Conservation (phyloP, 2,888 invertebrate genomes). For the Trichopria drosophilae region DNA sequence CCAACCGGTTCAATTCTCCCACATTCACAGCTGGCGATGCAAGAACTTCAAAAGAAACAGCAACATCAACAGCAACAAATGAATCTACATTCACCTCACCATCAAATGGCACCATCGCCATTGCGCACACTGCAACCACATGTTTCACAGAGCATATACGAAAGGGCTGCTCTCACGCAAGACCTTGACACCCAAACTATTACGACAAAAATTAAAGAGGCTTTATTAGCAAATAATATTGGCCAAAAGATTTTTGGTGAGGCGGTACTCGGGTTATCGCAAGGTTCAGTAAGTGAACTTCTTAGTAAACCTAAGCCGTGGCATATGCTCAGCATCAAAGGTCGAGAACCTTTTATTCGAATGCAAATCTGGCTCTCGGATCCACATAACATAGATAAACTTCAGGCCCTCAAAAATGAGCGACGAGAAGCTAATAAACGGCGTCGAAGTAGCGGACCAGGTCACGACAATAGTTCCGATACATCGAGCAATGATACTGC, state of each 20-base stretch:
- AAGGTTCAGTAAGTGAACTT: conserved; percentile 95
- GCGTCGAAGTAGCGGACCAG: conserved; percentile 79
- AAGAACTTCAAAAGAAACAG: conserved; percentile 50
- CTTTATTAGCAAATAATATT: conserved; percentile 92
- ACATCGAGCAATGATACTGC: conserved; percentile 87
- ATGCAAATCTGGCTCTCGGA: conserved; percentile 98
- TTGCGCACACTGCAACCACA: conserved; percentile 79
- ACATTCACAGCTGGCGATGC: conserved; percentile 65
- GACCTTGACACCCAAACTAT: conserved; percentile 95
- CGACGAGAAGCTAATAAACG: conserved; percentile 89
- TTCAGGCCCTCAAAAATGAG: conserved; percentile 89
- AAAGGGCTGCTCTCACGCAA: conserved; percentile 95
- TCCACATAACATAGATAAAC: conserved; percentile 89
- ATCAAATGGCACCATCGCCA: conserved; percentile 66
- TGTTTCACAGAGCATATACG: conserved; percentile 93
- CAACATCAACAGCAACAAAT: conserved; percentile 64
- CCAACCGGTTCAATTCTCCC: conserved; percentile 78
- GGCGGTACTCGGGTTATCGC: conserved; percentile 92
- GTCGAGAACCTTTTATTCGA: conserved; percentile 92
- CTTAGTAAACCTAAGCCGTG: conserved; percentile 98
- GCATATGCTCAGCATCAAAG: conserved; percentile 98
- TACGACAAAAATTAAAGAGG: conserved; percentile 96
- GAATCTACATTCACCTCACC: conserved; percentile 65
- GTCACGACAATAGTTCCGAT: conserved; percentile 84
- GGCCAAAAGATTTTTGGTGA: conserved; percentile 99